A percentile compares a stretch with the other conserved stretches of the same genome.
Evolutionary conservation across 2,797 vertebrate genomes (phyloP).

Genomic region (Oreochromis mossambicus): DNA sequence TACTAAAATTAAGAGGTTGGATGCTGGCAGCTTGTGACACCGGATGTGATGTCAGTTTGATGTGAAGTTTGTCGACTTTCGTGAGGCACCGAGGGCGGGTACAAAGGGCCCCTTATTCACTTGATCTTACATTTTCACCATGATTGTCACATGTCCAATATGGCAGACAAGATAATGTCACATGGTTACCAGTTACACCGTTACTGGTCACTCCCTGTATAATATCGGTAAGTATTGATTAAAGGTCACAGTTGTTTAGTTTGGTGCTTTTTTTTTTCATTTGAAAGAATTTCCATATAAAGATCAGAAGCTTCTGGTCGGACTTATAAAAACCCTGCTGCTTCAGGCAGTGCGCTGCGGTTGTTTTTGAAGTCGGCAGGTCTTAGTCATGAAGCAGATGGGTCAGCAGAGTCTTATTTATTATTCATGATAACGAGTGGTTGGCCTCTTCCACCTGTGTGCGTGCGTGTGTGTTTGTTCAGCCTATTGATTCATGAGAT

Average conservation of each 20-base stretch:
- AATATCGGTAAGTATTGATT: background rate
- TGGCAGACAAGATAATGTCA: background rate
- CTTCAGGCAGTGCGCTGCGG: background rate
- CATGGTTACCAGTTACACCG: background rate
- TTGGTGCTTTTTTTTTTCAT: background rate
- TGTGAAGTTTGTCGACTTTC: accelerated
- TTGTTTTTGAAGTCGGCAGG: slow-evolving; percentile 2
- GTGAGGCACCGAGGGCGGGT: background rate
- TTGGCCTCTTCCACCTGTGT: background rate
- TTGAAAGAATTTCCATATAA: background rate
- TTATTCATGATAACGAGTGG: slow-evolving; percentile 51
- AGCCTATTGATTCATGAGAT: slow-evolving; percentile 33
- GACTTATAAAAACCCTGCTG: background rate
- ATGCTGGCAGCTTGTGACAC: background rate
- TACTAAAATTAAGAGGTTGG: background rate
- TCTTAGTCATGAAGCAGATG: slow-evolving; percentile 35
- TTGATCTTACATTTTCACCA: background rate
- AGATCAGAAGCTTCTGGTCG: background rate
- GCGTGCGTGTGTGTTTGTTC: background rate
- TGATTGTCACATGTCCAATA: background rate
- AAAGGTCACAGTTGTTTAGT: background rate
- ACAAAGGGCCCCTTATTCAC: background rate
- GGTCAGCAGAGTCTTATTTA: slow-evolving; percentile 42
- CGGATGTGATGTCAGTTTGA: background rate
- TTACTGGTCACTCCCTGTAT: background rate